Conservation (phyloP, 1,140 invertebrate species). For the Lucilia cuprina region DNA sequence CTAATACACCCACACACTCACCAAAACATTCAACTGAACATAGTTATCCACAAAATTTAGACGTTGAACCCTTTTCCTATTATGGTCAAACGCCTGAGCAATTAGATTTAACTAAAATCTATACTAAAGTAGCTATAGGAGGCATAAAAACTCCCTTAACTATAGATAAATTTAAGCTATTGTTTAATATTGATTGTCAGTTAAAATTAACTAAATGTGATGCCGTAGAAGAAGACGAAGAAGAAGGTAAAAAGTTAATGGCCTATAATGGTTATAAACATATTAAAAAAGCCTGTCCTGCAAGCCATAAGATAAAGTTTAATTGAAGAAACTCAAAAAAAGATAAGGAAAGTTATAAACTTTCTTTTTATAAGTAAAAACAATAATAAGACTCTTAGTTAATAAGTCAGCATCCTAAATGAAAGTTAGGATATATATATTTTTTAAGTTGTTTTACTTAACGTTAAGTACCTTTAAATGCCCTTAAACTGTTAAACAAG, state of each 20-base stretch:
- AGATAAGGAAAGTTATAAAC: not conserved
- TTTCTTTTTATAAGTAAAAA: not conserved
- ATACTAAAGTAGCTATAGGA: constrained; percentile 37
- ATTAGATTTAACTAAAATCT: constrained; percentile 36
- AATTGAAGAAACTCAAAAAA: not conserved
- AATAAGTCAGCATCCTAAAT: not conserved
- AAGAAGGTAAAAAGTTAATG: not conserved
- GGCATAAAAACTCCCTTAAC: constrained; percentile 31
- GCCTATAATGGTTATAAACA: constrained; percentile 17
- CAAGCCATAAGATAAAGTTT: constrained; percentile 38
- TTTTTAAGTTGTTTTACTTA: not conserved
- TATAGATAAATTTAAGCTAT: constrained; percentile 37
- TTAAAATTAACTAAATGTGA: constrained; percentile 28
- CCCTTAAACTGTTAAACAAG: too few species aligned
- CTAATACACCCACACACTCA: not conserved
- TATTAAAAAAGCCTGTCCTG: constrained; percentile 38
- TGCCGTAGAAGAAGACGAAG: not conserved
- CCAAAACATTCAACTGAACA: not conserved
- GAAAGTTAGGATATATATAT: not conserved
- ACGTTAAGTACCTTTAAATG: too few species aligned
- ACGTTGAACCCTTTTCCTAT: constrained; percentile 31
- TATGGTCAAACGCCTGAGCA: constrained; percentile 32
- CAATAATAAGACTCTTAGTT: not conserved
- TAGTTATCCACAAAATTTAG: not conserved
- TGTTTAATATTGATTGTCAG: constrained; percentile 34